A percentile compares a stretch with the other conserved stretches of the same genome.
Evolutionary conservation across 2,888 invertebrate species (phyloP).

Genomic region (Campoletis raptor): DNA sequence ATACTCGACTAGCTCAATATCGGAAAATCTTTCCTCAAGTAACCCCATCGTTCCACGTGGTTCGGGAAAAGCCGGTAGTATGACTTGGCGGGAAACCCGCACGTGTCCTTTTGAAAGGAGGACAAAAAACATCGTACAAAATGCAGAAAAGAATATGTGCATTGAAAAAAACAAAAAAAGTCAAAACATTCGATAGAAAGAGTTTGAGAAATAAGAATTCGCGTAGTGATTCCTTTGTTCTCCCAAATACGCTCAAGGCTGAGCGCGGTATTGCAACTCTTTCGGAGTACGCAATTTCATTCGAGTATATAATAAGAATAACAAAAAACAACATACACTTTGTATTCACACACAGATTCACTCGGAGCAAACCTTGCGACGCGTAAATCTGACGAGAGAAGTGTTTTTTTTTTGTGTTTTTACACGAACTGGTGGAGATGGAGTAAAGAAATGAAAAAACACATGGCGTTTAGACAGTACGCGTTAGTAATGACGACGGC

Average conservation of each 20-base stretch:
- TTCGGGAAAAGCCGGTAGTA: slow-evolving; percentile 45
- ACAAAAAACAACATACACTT: not conserved
- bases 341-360: not conserved
- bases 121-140: not conserved
- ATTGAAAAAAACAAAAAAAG: not conserved
- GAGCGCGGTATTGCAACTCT: slow-evolving; percentile 20
- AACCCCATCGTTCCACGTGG: slow-evolving; percentile 40
- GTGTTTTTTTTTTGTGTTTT: not conserved
- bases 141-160: not conserved
- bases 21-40: slow-evolving; percentile 1
- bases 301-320: not conserved
- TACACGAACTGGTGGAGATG: not conserved
- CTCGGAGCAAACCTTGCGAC: slow-evolving; percentile 9
- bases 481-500: slow-evolving; percentile 47
- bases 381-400: not conserved
- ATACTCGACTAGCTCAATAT: not conserved
- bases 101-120: slow-evolving; percentile 40
- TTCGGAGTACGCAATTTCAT: slow-evolving; percentile 4
- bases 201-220: not conserved
- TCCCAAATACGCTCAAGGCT: slow-evolving; percentile 25
- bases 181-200: slow-evolving; percentile 16
- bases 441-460: slow-evolving; percentile 16
- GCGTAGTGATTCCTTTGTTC: slow-evolving; percentile 45
- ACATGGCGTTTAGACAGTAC: slow-evolving; percentile 5
- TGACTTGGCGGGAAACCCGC: slow-evolving; percentile 57